Percentiles rank a stretch among this genome's conserved stretches.
phyloP scores from a whole-genome alignment of 2,888 invertebrate species.

The Schrankia costaestrigalis region DNA sequence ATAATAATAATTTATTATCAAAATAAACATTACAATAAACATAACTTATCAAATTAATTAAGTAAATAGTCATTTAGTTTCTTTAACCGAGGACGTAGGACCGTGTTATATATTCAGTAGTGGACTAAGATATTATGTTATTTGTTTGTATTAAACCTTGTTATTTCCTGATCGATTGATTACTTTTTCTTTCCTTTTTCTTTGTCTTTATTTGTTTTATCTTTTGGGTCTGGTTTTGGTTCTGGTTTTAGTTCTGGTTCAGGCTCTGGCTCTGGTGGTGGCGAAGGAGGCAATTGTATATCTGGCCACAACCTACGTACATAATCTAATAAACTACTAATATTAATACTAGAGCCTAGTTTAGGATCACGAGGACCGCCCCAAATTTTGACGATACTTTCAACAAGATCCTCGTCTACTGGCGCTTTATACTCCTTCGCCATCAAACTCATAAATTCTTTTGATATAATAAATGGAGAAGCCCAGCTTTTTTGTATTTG shows the following conservation, averaged over 20 bases:
- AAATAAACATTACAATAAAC: too few species aligned
- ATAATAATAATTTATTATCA: too few species aligned
- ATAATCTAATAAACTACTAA: conserved; percentile 45
- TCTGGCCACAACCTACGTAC: conserved; percentile 60
- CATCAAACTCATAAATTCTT: conserved; percentile 30
- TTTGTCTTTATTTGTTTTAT: conserved; percentile 6
- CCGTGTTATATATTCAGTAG: too few species aligned
- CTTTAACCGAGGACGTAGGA: too few species aligned
- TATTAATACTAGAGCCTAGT: conserved; percentile 39
- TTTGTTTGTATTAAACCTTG: too few species aligned
- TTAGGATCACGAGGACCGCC: conserved; percentile 46
- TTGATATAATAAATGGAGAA: conserved; percentile 30
- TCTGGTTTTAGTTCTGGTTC: too few species aligned
- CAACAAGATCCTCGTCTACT: conserved; percentile 45
- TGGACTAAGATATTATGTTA: too few species aligned
- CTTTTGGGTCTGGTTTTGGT: too few species aligned
- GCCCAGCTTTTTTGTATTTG: conserved; percentile 44
- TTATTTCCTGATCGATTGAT: too few species aligned
- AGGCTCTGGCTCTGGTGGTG: conserved; percentile 40
- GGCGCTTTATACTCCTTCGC: conserved; percentile 18
- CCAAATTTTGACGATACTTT: conserved; percentile 41
- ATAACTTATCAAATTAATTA: too few species aligned
- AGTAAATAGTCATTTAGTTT: too few species aligned
- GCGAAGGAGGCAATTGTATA: conserved; percentile 48
- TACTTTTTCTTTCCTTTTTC: conserved; percentile 3